A percentile compares a stretch with the other conserved stretches of the same genome.
These are phyloP conservation scores for Eudorcas thomsonii DNA, from an alignment of 2,113 vertebrate species.

Conservation along the genomic window DNA sequence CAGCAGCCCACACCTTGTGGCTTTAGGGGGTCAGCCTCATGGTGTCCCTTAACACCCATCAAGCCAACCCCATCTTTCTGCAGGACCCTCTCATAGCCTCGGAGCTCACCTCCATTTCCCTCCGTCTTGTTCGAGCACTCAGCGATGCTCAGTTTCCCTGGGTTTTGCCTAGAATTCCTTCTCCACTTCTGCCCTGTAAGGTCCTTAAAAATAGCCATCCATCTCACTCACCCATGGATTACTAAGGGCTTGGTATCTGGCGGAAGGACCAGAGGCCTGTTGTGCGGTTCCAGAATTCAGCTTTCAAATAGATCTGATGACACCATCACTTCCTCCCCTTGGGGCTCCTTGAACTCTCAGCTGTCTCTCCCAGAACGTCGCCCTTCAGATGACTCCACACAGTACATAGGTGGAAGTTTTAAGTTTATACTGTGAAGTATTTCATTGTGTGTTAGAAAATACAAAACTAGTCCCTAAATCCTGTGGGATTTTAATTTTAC, in stretches of 20 bases:
- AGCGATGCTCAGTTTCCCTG: too few species aligned
- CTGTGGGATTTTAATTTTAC: not conserved
- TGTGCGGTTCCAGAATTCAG: not conserved
- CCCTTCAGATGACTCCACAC: not conserved
- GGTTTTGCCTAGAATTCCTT: not conserved
- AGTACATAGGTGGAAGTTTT: not conserved
- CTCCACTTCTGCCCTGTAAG: not conserved
- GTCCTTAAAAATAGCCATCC: not conserved
- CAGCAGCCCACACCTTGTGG: too few species aligned
- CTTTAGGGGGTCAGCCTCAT: not conserved
- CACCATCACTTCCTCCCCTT: not conserved
- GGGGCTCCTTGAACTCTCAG: not conserved
- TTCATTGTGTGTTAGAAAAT: not conserved
- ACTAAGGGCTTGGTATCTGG: not conserved
- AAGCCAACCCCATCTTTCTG: not conserved
- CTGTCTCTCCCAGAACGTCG: not conserved
- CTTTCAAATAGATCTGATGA: not conserved
- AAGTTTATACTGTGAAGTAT: not conserved
- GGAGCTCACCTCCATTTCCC: too few species aligned
- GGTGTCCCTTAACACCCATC: not conserved
- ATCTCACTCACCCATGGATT: accelerated
- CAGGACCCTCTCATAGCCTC: not conserved
- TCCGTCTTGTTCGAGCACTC: accelerated
- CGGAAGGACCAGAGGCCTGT: not conserved
- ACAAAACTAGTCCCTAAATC: not conserved